Base-by-base conservation (phyloP, 2,888 invertebrate species). In the Hymenopus coronatus region DNA sequence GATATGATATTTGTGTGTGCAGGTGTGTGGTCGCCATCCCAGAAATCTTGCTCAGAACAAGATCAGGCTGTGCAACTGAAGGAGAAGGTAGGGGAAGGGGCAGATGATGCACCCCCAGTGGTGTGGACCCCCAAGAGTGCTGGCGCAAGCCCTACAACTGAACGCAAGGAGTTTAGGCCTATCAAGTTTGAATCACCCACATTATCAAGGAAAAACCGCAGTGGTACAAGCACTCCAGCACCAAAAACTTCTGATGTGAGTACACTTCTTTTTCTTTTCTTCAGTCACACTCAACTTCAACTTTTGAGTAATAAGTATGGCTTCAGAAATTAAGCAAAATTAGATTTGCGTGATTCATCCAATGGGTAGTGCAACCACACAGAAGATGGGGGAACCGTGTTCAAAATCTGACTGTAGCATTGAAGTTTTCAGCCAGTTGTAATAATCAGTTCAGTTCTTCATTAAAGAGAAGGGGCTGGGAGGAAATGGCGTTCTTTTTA, bases 101-200 rank as follows among this genome's bases (percentile, higher is more conserved):
- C 28, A 92, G 94, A 82, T 9, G 88, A 88, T 95, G 87, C 82
- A n/a, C 87, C 87, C 81, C 95, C 95, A 85, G 96, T 97, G 28
- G 94, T 97, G 91, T 98, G 98, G 98, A 96, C 96, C 46, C 97
- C 98, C 20, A 95, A 95, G 91, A 95, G 94, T 92, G 95, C 96
- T 86, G 95, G 95, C 90, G 95, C 97, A 81, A 97, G 97, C 92
- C 97, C 97, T 83, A 95, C 95, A 88, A 93, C 95, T 46, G 96
- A 96, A 91, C 95, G 97, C 91, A 97, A 97, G 93, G 95, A 96
- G 92, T 98, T 97, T 94, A 95, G 96, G 90, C 97, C 98, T 8
- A 96, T 98, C 86, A 96, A 94, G 91, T 97, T 96, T 91, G 96
- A 96, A 92, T 96, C 96, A 88, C 96, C 96, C 86, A 94, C 94